Conservation (phyloP, 2,888 invertebrate species). For the Leucoptera coffeella region DNA sequence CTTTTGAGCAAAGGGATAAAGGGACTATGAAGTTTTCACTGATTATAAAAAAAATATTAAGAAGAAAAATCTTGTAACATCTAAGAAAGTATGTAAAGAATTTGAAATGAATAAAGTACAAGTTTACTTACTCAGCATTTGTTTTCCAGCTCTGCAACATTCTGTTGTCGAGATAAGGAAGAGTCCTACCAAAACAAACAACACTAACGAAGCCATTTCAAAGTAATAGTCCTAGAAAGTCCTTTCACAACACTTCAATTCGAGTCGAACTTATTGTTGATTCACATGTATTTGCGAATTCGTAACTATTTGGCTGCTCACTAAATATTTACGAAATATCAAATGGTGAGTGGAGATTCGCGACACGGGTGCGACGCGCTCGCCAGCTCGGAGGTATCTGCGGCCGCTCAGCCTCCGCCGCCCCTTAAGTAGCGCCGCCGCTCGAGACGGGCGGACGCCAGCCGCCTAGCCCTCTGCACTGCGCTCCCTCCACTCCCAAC, state of each 20-base stretch:
- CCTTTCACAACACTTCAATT: conserved; percentile 33
- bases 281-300: conserved; percentile 34
- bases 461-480: conserved; percentile 16
- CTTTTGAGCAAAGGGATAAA: too few species aligned
- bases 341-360: conserved; percentile 40
- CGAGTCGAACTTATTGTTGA: conserved; percentile 14
- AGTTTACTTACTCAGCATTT: conserved; percentile 35
- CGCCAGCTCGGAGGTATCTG: conserved; percentile 36
- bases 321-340: conserved; percentile 50
- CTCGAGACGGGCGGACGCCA: conserved; percentile 42
- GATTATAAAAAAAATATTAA: not conserved
- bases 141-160: conserved; percentile 41
- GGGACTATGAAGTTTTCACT: too few species aligned
- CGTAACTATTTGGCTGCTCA: conserved; percentile 50
- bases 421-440: conserved; percentile 36
- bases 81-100: too few species aligned
- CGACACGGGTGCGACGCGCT: conserved; percentile 46
- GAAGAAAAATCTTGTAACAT: not conserved
- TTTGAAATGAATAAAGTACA: too few species aligned
- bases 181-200: conserved; percentile 43
- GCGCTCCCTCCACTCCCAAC: too few species aligned
- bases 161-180: conserved; percentile 27
- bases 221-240: conserved; percentile 15
- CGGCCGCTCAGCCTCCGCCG: conserved; percentile 15
- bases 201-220: conserved; percentile 47